Evolutionary conservation across 1,140 invertebrate genomes (phyloP), one percentile per base, ranked within the genome.

Genomic region (Drosophila novamexicana): DNA sequence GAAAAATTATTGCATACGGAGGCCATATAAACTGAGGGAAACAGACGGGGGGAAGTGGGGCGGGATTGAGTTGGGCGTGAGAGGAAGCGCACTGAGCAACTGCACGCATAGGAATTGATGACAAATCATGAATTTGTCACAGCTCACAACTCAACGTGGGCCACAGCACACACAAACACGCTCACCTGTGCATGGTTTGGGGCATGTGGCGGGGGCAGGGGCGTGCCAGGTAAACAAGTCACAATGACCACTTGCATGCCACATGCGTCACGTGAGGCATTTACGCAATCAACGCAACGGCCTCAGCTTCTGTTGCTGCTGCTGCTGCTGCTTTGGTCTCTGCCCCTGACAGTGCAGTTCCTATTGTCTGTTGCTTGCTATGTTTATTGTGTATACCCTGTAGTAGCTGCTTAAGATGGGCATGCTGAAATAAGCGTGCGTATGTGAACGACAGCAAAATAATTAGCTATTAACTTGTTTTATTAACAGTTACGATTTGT

Each of bases 101-200:
- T 57, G 67, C 59, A 65, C 62, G 53, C 73, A 52, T 64, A 77
- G 84, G 69, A 89, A 73, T 68, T 70, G 73, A 83, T 75, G 66
- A 83, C 83, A 89, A 88, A 88, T 89, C 77, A 83, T 74, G 79
- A 81, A 79, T 81, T 85, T 81, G 70, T 84, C 56, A 81, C 50
- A 68, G 18, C 22, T 29, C 22, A 29, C 58, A 68, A 52, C 65
- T 64, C 72, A 80, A 32, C 49, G 22, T 5, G 39, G 39, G 6
- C 40, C 12, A 53, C 32, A 32, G 18, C 52, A 18, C 18, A 18
- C 16, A 6, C 14, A 16, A 18, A 18, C 3, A 47, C 47, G 44
- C 66, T 45, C 69, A 72, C 53, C 69, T 72, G 45, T 7, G 22
- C 22, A 22, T 22, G 22, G 22, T 22, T 36, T 1, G 36, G 36